A percentile compares a stretch with the other conserved stretches of the same genome.
phyloP scores from a whole-genome alignment of 2,113 vertebrate genomes.

The Prolemur simus region DNA sequence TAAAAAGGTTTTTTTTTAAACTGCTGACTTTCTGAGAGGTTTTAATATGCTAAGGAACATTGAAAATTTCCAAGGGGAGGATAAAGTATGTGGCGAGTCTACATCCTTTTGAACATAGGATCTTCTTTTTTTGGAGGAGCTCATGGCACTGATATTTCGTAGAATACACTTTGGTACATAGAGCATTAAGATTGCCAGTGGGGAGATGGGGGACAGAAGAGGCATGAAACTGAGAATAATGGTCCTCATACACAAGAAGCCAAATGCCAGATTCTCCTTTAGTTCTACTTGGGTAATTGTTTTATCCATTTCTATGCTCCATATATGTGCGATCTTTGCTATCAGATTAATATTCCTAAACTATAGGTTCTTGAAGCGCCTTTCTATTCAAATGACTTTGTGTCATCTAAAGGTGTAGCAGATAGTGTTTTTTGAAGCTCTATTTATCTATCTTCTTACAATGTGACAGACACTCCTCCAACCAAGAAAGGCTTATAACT shows the following conservation, averaged over 20 bases:
- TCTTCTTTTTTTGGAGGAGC: not conserved
- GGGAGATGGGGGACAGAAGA: not conserved
- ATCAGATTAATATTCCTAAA: not conserved
- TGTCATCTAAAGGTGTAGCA: not conserved
- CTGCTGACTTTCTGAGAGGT: not conserved
- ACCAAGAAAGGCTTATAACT: not conserved
- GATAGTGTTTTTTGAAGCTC: not conserved
- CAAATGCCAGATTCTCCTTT: slow-evolving; percentile 1
- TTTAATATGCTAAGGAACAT: not conserved
- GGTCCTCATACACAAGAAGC: not conserved
- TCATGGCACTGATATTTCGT: not conserved
- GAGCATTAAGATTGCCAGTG: not conserved
- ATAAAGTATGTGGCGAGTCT: not conserved
- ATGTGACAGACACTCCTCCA: not conserved
- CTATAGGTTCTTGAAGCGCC: not conserved
- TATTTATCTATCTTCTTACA: not conserved
- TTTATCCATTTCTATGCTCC: not conserved
- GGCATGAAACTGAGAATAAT: not conserved
- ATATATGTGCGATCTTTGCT: not conserved
- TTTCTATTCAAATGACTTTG: not conserved
- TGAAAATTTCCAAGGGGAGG: not conserved
- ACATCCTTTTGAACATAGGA: not conserved
- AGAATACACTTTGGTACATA: not conserved
- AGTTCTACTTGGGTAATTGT: not conserved
- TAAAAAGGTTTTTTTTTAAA: not conserved